Conservation (phyloP, 2,113 vertebrate species). For the Eclectus roratus region DNA sequence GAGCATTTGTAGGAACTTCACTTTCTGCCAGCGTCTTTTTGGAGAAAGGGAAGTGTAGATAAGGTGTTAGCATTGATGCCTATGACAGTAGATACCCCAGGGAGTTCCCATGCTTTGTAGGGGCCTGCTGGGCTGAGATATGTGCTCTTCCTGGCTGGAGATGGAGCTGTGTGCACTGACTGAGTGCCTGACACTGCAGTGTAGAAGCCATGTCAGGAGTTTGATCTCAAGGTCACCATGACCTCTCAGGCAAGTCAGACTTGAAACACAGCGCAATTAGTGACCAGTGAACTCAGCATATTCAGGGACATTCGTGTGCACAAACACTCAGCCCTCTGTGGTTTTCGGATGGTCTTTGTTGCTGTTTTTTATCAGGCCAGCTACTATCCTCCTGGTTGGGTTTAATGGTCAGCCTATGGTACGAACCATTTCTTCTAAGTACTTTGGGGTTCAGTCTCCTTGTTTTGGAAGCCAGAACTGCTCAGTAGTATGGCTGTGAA, state of each 20-base stretch:
- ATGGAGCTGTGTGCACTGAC: not conserved
- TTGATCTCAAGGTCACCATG: not conserved
- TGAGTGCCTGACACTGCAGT: rapidly evolving
- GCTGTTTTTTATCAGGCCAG: not conserved
- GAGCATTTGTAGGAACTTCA: not conserved
- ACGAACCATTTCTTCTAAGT: not conserved
- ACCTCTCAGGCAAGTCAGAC: not conserved
- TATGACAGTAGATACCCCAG: not conserved
- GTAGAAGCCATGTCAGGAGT: rapidly evolving
- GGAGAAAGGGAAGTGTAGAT: not conserved
- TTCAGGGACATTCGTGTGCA: not conserved
- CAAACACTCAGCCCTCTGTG: not conserved
- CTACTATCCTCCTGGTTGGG: not conserved
- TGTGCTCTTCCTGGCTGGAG: not conserved
- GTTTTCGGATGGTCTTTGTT: not conserved
- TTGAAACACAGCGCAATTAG: rapidly evolving
- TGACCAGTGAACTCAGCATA: not conserved
- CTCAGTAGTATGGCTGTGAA: not conserved
- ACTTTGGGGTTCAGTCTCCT: not conserved
- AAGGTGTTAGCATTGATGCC: not conserved
- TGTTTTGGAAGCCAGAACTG: not conserved
- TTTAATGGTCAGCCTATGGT: not conserved
- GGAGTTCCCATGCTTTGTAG: not conserved
- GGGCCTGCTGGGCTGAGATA: not conserved
- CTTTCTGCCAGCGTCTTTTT: not conserved